A percentile compares a stretch with the other conserved stretches of the same genome.
Conservation (phyloP, 2,888 invertebrate genomes). For the Harpagoxenus sublaevis region DNA sequence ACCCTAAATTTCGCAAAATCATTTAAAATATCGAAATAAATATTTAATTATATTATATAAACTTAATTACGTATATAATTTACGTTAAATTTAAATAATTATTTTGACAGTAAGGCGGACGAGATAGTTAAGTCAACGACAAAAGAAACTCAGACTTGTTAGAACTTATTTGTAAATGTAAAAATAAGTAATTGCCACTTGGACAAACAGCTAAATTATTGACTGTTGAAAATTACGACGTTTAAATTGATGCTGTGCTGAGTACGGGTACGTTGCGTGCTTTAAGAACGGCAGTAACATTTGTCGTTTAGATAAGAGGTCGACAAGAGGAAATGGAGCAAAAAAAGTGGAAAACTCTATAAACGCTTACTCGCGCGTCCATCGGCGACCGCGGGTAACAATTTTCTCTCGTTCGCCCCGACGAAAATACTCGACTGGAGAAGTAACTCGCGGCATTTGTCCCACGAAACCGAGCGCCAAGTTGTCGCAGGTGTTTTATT, state of each 20-base stretch:
- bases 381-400: constrained; percentile 29
- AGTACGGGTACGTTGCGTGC: neutral
- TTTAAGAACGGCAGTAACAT: neutral
- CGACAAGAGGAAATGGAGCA: constrained; percentile 1
- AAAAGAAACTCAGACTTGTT: neutral
- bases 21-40: neutral
- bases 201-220: neutral
- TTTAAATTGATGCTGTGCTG: neutral
- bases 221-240: neutral
- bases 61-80: neutral
- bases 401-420: constrained; percentile 35
- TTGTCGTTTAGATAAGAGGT: constrained; percentile 24
- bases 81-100: neutral
- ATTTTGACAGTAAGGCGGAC: neutral
- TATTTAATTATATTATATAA: neutral
- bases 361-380: constrained; percentile 24
- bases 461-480: constrained; percentile 34
- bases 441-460: constrained; percentile 48
- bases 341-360: constrained; percentile 23
- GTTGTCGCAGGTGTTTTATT: constrained; percentile 51
- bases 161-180: neutral
- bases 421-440: neutral
- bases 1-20: neutral
- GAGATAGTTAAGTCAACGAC: neutral
- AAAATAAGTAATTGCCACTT: neutral